Evolutionary conservation across 2,113 vertebrate species (phyloP).

Genomic region (Murina feae): DNA sequence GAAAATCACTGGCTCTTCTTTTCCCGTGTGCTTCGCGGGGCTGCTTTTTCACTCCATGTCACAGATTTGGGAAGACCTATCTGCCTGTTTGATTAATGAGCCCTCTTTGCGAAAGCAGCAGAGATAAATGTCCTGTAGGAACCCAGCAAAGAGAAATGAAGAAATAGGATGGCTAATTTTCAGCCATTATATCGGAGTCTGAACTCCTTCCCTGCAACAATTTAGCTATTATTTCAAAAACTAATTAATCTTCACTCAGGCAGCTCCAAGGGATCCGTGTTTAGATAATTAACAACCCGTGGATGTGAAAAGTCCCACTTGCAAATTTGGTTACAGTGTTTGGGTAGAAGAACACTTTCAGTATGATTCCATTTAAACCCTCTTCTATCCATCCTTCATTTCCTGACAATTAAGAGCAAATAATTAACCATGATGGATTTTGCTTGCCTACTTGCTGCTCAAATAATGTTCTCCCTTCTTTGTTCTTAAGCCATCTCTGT

Average conservation of each 20-base stretch:
- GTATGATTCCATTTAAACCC: conserved; percentile 53
- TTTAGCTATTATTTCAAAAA: conserved; percentile 83
- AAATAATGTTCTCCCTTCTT: conserved; percentile 31
- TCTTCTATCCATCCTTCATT: conserved; percentile 74
- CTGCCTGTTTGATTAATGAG: conserved; percentile 81
- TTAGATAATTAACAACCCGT: conserved; percentile 81
- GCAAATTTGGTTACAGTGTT: conserved; percentile 65
- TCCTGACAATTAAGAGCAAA: conserved; percentile 82
- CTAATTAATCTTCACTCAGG: conserved; percentile 84
- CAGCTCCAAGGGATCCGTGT: conserved; percentile 77
- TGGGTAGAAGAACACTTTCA: conserved; percentile 59
- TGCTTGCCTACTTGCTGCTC: conserved; percentile 63
- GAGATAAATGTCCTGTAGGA: conserved; percentile 77
- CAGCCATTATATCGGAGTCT: conserved; percentile 77
- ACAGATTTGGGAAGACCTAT: conserved; percentile 72
- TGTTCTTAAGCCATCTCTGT: conserved; percentile 56
- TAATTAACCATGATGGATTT: conserved; percentile 81
- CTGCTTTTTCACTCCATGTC: conserved; percentile 61
- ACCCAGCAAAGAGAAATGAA: conserved; percentile 72
- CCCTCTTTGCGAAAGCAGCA: conserved; percentile 70
- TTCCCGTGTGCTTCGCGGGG: not conserved
- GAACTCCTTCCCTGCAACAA: conserved; percentile 74
- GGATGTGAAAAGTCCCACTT: conserved; percentile 78
- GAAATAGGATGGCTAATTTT: conserved; percentile 78
- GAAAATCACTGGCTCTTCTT: not conserved